Evolutionary conservation across 2,888 invertebrate species (phyloP), one percentile per base, ranked within the genome.

Genomic region (Aspidiotus rigidus): DNA sequence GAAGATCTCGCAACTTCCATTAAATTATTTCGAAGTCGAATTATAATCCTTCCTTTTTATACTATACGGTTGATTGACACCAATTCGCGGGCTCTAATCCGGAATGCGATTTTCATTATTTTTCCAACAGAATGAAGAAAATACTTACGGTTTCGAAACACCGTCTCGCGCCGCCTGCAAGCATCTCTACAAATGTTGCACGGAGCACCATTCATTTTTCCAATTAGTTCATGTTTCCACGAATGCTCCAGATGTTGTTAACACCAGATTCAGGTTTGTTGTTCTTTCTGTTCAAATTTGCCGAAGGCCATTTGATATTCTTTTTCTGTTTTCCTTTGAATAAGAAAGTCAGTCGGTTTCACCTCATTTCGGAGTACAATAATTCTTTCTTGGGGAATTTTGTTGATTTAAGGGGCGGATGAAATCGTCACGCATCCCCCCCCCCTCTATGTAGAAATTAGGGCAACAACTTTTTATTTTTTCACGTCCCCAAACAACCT

Each of bases 131-230:
- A 92, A 91, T 78, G 94, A 94, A 76, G 93, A 94, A 74, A 90
- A 91, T 77, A 94, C 94, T n/a, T 95, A 93, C 79, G 94, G 94
- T 7, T 96, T 96, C 80, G 94, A 95, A 80, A 90, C 93, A 39
- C 90, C 91, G 61, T 90, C 92, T 70, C 88, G 93, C 75, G 84
- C 90, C 39, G 94, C 94, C 15, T 95, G 95, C 78, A 92, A 95
- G 76, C 95, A 96, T 80, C 83, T 97, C 74, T 96, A 95, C 93
- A 89, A 91, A 75, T 96, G 96, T 80, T 94, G 94, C 79, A 87
- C 93, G 67, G 96, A 96, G 78, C 96, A 96, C 78, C 95, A 95
- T 80, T 89, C 93, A 53, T 93, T 93, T 81, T 93, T 93, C 81
- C 84, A 92, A 71, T 82, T 93, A 75, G 90, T 92, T 77, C 89